Base-by-base conservation (phyloP, 2,888 invertebrate genomes). In the Leptopilina drosophilae region DNA sequence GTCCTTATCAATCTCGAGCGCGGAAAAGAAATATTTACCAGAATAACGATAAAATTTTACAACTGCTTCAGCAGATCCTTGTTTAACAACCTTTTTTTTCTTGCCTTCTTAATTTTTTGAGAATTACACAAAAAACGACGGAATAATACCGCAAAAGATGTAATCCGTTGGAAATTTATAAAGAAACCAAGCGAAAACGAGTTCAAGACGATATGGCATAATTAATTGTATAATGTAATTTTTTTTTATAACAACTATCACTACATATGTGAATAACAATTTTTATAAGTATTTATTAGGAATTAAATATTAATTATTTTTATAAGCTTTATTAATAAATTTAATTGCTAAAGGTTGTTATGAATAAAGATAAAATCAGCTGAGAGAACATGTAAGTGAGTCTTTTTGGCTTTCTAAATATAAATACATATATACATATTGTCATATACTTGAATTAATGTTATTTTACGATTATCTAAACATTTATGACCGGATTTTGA, bases 401-500 rank as follows among this genome's bases (percentile, higher is more conserved):
- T 14, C 33, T 65, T 40, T 65, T 65, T 65, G 7, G 42, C 7
- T 42, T 42, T 42, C 8, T 42, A 42, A 6, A 40, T 15, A 64
- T 64, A 64, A 1, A 66, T 14, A n/a, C 42, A 40, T 15, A 40
- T 15, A 64, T 64, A 64, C 5, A 66, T 14, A 42, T 66, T 66
- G 40, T 42, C 40, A 42, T 11, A 49, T 49, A 66, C 33, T 42
- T 66, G 65, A 66, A 66, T 40, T 15, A 42, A 15, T 66, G 62
- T 20, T 62, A 62, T 42, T 42, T 66, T 46, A 42, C 15, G 66
- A 42, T 9, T 42, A n/a, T 15, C 46, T n/a, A 66, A 66, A 42
- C n/a, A 42, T 66, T 66, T 15, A 66, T 15, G 46, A 33, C n/a
- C 66, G 66, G 66, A 66, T 66, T n/a, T 66, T n/a, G 66, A 66